Conservation (phyloP, 1,140 invertebrate species). For the Atta cephalotes region DNA sequence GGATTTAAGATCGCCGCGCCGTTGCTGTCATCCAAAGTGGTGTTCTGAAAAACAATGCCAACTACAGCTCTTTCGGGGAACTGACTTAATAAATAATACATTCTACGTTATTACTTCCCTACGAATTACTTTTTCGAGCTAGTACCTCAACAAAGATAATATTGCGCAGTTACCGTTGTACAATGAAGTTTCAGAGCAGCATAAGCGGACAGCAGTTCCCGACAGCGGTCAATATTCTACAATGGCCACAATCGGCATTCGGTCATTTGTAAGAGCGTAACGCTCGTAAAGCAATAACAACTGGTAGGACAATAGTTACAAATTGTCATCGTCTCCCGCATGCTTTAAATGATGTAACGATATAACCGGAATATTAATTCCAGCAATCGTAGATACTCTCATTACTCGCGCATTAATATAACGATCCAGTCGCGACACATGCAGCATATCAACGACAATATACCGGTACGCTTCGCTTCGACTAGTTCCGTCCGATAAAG, state of each 20-base stretch:
- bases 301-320: slow-evolving; percentile 36
- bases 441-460: neutral
- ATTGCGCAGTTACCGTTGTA: slow-evolving; percentile 23
- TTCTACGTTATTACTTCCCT: slow-evolving; percentile 2
- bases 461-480: neutral
- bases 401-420: neutral
- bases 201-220: slow-evolving; percentile 24
- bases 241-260: slow-evolving; percentile 48
- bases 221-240: slow-evolving; percentile 47
- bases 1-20: neutral
- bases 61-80: neutral
- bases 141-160: slow-evolving; percentile 26
- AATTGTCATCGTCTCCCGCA: slow-evolving; percentile 24
- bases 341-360: slow-evolving; percentile 39
- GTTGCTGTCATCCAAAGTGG: neutral
- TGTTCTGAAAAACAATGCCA: neutral
- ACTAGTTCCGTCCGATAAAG: neutral
- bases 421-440: neutral
- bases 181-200: neutral
- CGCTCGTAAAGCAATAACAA: slow-evolving; percentile 34
- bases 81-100: slow-evolving; percentile 7
- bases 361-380: slow-evolving; percentile 48
- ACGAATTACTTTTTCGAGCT: neutral
- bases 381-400: neutral
- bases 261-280: slow-evolving; percentile 32